Evolutionary conservation across 2,797 vertebrate genomes (phyloP), one percentile per base, ranked within the genome.

Genomic region (Harpia harpyja): DNA sequence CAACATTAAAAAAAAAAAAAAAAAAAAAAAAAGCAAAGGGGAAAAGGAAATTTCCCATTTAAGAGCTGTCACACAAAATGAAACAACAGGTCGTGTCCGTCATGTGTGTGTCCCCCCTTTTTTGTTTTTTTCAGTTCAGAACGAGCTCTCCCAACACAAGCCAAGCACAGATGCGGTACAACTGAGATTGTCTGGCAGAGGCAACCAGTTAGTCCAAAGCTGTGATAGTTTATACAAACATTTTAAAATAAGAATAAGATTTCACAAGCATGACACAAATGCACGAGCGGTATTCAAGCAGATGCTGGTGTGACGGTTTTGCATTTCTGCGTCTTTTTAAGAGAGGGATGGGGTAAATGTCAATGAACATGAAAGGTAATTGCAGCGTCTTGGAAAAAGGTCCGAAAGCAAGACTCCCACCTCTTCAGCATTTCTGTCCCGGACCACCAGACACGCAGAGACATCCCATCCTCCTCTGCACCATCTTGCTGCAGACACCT

Each of bases 81-180:
- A 39, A 88, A 70, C 28, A 28, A 69, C 2, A 53, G 51, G 17
- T 28, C 51, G 3, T 51, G 25, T 28, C 25, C n/a, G n/a, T n/a
- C n/a, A n/a, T n/a, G n/a, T n/a, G n/a, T n/a, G n/a, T 1, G 25
- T 27, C 51, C 2, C 2, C 6, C 7, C 4, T 15, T 22, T 39
- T 10, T 32, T 12, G 28, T 39, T 21, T 37, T 21, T n/a, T 22
- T 78, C 5, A 27, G 33, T 69, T 88, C 2, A 0, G 16, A 85
- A 63, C 1, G 5, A 89, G 60, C 51, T 53, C 30, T 88, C 72
- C 56, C 0, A 0, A 22, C 87, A 80, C 72, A 46, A 56, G 85
- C 67, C 94, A 78, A 81, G 79, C 39, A 39, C 60, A 70, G 87
- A 83, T 7, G 14, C 10, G 17, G 61, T 4, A 53, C 1, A 8